phyloP scores from a whole-genome alignment of 2,113 vertebrate species.

The Nerophis ophidion region DNA sequence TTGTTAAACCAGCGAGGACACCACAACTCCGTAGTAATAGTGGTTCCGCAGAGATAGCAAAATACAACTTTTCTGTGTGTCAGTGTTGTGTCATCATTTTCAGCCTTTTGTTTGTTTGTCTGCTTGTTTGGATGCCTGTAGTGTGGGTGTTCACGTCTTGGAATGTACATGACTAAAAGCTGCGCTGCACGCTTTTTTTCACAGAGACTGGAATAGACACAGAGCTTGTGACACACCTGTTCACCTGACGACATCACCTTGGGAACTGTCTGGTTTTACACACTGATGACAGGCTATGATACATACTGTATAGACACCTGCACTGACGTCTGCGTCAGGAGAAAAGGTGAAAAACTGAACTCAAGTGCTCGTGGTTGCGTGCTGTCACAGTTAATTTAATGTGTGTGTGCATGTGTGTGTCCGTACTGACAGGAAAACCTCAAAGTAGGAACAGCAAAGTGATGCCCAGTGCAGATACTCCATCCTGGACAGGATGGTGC shows the following conservation, averaged over 20 bases:
- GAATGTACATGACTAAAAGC: constrained; percentile 51
- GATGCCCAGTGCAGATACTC: constrained; percentile 36
- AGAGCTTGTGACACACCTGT: constrained; percentile 38
- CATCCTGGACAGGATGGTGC: constrained; percentile 4
- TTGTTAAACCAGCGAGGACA: not conserved
- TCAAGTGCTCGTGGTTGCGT: not conserved
- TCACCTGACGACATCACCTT: constrained; percentile 27
- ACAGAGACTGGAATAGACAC: constrained; percentile 7
- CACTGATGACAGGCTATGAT: constrained; percentile 11
- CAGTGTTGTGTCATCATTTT: constrained; percentile 5
- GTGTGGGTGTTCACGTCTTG: constrained; percentile 32
- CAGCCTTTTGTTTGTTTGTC: constrained; percentile 22
- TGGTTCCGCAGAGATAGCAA: not conserved
- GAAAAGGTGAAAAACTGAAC: constrained; percentile 4
- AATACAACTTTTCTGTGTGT: not conserved
- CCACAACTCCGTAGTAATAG: too few relatives aligned
- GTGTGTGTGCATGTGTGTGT: constrained; percentile 12
- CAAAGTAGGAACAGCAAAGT: constrained; percentile 35
- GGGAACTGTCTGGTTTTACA: constrained; percentile 35
- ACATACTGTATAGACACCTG: not conserved
- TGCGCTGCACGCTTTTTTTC: not conserved
- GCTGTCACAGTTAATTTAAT: not conserved
- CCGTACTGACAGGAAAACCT: constrained; percentile 46
- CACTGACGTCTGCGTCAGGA: not conserved
- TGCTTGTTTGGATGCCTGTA: constrained; percentile 26